A percentile compares a stretch with the other conserved stretches of the same genome.
Evolutionary conservation across 37 sponge, comb jelly and placozoan genomes (phyloP).

Genomic region (Tethya wilhelma): DNA sequence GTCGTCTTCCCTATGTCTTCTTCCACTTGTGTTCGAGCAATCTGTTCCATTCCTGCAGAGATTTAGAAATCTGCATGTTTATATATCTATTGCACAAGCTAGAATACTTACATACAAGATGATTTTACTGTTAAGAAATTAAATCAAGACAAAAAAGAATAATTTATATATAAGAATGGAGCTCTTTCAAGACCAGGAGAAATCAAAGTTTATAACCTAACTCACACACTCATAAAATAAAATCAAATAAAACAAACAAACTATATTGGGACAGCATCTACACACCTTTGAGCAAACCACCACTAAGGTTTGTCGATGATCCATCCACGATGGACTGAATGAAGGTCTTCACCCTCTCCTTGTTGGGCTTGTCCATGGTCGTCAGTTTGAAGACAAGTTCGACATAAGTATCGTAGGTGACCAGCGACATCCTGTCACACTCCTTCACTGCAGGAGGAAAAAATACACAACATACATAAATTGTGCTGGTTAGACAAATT

Average conservation of each 20-base stretch:
- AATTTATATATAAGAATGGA: not conserved
- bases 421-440: constrained; percentile 77
- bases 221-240: not conserved
- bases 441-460: constrained; percentile 72
- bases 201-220: not conserved
- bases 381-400: constrained; percentile 63
- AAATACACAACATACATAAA: not conserved
- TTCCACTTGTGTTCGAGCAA: constrained; percentile 37
- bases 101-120: not conserved
- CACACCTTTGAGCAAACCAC: constrained; percentile 80
- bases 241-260: not conserved
- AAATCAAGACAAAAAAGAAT: not conserved
- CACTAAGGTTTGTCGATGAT: constrained; percentile 83
- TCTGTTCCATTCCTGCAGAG: constrained; percentile 63
- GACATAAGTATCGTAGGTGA: constrained; percentile 78
- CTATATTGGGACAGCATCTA: not conserved
- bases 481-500: not conserved
- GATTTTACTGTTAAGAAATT: not conserved
- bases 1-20: constrained; percentile 65
- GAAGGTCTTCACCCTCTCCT: constrained; percentile 45
- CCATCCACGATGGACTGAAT: constrained; percentile 63
- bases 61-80: not conserved
- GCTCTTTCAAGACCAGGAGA: too few species aligned
- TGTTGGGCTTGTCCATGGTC: constrained; percentile 66
- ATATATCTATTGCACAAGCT: not conserved